phyloP scores from a whole-genome alignment of 2,888 invertebrate genomes.

The Merodon equestris region DNA sequence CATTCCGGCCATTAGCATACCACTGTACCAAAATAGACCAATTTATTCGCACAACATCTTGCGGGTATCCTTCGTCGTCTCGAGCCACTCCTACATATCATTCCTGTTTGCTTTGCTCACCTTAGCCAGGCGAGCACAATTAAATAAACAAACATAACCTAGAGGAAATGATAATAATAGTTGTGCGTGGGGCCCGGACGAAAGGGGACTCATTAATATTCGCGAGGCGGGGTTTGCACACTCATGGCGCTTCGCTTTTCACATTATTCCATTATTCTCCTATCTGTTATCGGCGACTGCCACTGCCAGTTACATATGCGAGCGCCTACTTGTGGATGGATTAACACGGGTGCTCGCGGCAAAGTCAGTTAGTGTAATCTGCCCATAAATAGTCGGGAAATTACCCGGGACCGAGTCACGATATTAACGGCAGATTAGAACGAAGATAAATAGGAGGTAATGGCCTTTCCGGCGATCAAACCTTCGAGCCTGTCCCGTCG shows the following conservation, averaged over 20 bases:
- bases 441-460: slow-evolving; percentile 50
- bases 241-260: slow-evolving; percentile 4
- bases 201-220: slow-evolving; percentile 15
- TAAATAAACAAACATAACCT: slow-evolving; percentile 39
- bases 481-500: not conserved
- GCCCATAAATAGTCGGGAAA: slow-evolving; percentile 46
- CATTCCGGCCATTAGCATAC: slow-evolving; percentile 1
- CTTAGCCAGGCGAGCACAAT: slow-evolving; percentile 4
- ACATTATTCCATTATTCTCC: not conserved
- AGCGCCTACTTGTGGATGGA: too few species aligned
- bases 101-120: not conserved
- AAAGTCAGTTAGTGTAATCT: slow-evolving; percentile 47
- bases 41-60: slow-evolving; percentile 28
- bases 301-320: not conserved
- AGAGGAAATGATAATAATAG: slow-evolving; percentile 6
- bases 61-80: not conserved
- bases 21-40: slow-evolving; percentile 35
- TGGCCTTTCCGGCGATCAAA: slow-evolving; percentile 8
- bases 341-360: too few species aligned
- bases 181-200: not conserved
- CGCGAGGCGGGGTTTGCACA: slow-evolving; percentile 4
- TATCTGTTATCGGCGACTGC: not conserved
- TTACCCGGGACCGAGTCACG: slow-evolving; percentile 12
- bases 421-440: slow-evolving; percentile 43
- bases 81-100: slow-evolving; percentile 1